Conservation (phyloP, 2,113 vertebrate genomes). For the Pituophis catenifer region DNA sequence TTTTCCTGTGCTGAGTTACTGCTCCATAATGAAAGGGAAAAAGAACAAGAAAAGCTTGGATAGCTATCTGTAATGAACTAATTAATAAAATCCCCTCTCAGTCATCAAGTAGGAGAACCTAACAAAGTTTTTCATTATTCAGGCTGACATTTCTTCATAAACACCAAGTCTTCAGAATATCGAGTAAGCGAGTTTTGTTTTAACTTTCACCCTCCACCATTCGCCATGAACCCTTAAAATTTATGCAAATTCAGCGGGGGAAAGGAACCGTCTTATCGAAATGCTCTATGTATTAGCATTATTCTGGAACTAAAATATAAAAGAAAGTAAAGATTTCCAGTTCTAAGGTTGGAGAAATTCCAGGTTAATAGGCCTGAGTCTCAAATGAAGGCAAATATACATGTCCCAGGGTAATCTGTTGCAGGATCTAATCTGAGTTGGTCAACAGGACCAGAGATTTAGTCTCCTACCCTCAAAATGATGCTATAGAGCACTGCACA, state of each 20-base stretch:
- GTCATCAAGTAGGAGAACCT: not conserved
- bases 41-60: not conserved
- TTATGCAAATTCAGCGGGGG: not conserved
- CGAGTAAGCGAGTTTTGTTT: constrained; percentile 30
- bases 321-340: not conserved
- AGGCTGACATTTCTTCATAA: not conserved
- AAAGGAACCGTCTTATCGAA: not conserved
- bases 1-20: not conserved
- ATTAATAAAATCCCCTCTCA: constrained; percentile 14
- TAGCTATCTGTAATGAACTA: constrained; percentile 2
- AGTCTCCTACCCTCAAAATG: not conserved
- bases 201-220: not conserved
- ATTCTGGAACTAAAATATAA: not conserved
- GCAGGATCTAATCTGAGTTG: not conserved
- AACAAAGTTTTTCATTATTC: constrained; percentile 16
- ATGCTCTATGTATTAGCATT: not conserved
- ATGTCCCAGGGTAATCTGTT: not conserved
- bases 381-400: not conserved
- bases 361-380: not conserved
- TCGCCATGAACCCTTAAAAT: not conserved
- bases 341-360: not conserved
- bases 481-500: too few species aligned
- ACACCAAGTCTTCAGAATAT: not conserved
- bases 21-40: not conserved
- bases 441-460: not conserved